A percentile compares a stretch with the other conserved stretches of the same genome.
These are phyloP conservation scores for Eulimnadia texana DNA, from an alignment of 1,140 invertebrate species.

Conservation along the genomic window DNA sequence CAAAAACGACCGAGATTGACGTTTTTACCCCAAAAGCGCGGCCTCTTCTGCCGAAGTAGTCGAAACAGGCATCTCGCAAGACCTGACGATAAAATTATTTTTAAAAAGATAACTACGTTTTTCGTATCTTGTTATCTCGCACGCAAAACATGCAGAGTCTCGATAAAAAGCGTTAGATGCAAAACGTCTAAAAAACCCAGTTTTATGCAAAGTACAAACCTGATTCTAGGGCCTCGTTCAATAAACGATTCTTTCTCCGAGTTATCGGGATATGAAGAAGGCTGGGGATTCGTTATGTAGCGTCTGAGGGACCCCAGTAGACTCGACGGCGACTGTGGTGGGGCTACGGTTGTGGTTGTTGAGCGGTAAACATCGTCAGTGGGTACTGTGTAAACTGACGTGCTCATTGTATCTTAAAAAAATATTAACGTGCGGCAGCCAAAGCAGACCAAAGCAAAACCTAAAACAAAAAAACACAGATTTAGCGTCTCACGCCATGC, in stretches of 20 bases:
- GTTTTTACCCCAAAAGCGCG: conserved; percentile 48
- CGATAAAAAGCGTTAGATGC: no score
- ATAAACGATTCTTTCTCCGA: conserved; percentile 24
- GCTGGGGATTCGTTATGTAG: conserved; percentile 31
- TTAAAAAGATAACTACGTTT: neutral
- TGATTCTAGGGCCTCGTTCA: conserved; percentile 37
- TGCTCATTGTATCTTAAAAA: no score
- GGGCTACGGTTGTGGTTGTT: conserved; percentile 38
- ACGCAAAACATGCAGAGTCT: no score
- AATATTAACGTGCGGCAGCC: neutral
- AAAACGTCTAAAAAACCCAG: no score
- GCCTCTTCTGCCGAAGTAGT: conserved; percentile 50
- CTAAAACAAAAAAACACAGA: neutral
- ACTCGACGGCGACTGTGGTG: conserved; percentile 29
- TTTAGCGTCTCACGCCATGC: neutral
- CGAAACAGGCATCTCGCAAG: conserved; percentile 20
- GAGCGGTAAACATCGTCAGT: conserved; percentile 41
- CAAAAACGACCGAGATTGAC: no score
- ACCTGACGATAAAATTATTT: neutral
- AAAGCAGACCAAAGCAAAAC: neutral
- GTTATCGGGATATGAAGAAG: neutral
- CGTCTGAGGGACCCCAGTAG: conserved; percentile 45
- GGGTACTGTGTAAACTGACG: conserved; percentile 7
- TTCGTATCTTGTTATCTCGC: no score
- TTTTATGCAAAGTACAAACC: no score